Evolutionary conservation across 2,113 vertebrate species (phyloP).

Genomic region (Takifugu bimaculatus): DNA sequence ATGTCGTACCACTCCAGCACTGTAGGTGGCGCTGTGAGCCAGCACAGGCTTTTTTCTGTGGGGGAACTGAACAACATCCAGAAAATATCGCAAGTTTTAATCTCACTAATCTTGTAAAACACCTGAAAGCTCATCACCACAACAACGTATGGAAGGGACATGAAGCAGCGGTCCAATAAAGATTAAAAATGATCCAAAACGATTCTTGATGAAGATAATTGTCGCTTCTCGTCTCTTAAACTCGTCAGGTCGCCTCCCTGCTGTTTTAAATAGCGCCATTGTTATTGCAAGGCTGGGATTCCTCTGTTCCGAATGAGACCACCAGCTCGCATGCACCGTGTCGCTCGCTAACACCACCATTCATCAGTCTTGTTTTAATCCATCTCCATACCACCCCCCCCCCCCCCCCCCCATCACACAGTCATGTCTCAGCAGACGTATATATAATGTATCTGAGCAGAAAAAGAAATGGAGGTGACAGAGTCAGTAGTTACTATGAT

Average conservation of each 20-base stretch:
- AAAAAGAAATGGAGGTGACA: slow-evolving; percentile 85
- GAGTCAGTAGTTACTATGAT: slow-evolving; percentile 95
- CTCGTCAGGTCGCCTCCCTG: not conserved
- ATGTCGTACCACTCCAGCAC: too few relatives aligned
- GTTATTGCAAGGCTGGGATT: slow-evolving; percentile 21
- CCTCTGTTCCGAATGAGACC: slow-evolving; percentile 32
- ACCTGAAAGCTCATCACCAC: too few relatives aligned
- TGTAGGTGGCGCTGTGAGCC: too few relatives aligned
- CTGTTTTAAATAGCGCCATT: slow-evolving; percentile 9
- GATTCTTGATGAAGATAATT: too few relatives aligned
- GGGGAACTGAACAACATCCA: too few relatives aligned
- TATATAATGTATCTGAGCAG: slow-evolving; percentile 90
- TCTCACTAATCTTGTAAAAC: too few relatives aligned
- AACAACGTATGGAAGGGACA: too few relatives aligned
- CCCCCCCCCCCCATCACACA: slow-evolving; percentile 80
- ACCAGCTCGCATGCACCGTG: slow-evolving; percentile 79
- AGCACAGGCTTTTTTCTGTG: too few relatives aligned
- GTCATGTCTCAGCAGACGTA: slow-evolving; percentile 81
- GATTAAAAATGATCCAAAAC: too few relatives aligned
- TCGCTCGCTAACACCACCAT: slow-evolving; percentile 63
- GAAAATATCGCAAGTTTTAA: too few relatives aligned
- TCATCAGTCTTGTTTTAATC: slow-evolving; percentile 90
- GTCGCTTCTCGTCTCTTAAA: not conserved
- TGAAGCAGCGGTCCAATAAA: too few relatives aligned
- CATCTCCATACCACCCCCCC: slow-evolving; percentile 86